Percentiles rank a stretch among this genome's conserved stretches.
phyloP scores from a whole-genome alignment of 92 coral and sea anemone genomes.

The Desmophyllum pertusum region DNA sequence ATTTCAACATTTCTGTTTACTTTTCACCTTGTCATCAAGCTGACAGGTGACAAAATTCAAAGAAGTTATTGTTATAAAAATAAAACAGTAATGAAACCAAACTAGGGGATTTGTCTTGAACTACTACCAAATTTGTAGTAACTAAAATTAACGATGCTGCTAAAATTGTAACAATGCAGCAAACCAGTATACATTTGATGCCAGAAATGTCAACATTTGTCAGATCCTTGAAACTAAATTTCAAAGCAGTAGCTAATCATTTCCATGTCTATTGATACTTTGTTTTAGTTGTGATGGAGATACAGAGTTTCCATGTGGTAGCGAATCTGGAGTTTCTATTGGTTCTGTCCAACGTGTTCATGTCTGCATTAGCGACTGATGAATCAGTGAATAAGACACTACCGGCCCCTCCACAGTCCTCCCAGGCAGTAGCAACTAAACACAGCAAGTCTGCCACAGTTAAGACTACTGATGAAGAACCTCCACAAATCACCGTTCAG shows the following conservation, averaged over 20 bases:
- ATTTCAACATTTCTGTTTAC: neutral
- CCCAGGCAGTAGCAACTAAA: constrained; percentile 41
- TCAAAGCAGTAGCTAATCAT: neutral
- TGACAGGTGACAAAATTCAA: too few species aligned
- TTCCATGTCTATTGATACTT: neutral
- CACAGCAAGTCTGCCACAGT: constrained; percentile 30
- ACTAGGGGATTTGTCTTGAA: too few species aligned
- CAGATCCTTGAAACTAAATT: neutral
- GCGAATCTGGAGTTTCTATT: constrained; percentile 85
- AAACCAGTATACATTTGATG: neutral
- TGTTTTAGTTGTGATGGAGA: constrained; percentile 45
- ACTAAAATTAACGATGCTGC: neutral
- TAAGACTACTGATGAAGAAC: constrained; percentile 58
- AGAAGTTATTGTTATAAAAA: too few species aligned
- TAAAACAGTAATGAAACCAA: too few species aligned
- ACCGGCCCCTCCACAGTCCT: constrained; percentile 24
- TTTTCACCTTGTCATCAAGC: neutral
- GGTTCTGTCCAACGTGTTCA: constrained; percentile 83
- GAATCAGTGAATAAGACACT: constrained; percentile 45
- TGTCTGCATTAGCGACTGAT: constrained; percentile 68
- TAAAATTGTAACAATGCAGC: neutral
- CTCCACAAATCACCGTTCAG: constrained; percentile 68
- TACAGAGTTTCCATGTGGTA: constrained; percentile 74
- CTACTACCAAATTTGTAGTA: too few species aligned
- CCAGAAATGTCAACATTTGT: neutral